Percentiles rank a stretch among this genome's conserved stretches.
phyloP scores from a whole-genome alignment of 2,888 invertebrate genomes.

The Catonia carolina region DNA sequence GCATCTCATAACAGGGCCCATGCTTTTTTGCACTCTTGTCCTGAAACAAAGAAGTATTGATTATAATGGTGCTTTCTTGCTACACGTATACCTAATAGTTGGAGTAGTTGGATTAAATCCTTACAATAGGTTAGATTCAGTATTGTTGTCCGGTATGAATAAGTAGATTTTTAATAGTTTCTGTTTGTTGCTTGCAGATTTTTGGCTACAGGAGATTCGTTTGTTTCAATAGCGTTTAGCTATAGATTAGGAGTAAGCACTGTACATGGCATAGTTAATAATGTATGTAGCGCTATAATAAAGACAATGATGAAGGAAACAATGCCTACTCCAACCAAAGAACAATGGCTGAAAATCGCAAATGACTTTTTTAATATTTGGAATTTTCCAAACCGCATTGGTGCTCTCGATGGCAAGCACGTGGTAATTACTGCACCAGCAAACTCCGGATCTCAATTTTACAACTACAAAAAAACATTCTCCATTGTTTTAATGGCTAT shows the following conservation, averaged over 20 bases:
- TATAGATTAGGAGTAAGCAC: slow-evolving; percentile 27
- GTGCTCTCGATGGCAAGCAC: slow-evolving; percentile 28
- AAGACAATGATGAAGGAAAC: slow-evolving; percentile 22
- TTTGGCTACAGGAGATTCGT: slow-evolving; percentile 31
- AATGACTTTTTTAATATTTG: slow-evolving; percentile 24
- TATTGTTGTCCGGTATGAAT: too few relatives aligned
- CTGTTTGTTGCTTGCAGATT: slow-evolving; percentile 30
- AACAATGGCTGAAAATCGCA: slow-evolving; percentile 29
- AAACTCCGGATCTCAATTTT: slow-evolving; percentile 27
- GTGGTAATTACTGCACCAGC: slow-evolving; percentile 23
- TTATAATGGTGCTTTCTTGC: too few relatives aligned
- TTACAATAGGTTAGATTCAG: too few relatives aligned
- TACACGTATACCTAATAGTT: too few relatives aligned
- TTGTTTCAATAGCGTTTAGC: slow-evolving; percentile 27
- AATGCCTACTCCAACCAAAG: slow-evolving; percentile 31
- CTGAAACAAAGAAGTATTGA: background rate
- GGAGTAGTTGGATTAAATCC: too few relatives aligned
- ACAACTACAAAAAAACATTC: slow-evolving; percentile 29
- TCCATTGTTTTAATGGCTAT: too few relatives aligned
- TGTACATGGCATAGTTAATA: slow-evolving; percentile 26
- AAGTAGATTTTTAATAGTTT: too few relatives aligned
- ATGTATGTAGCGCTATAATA: slow-evolving; percentile 24
- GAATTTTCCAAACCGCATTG: slow-evolving; percentile 26
- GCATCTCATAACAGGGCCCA: background rate
- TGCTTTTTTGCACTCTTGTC: background rate